A percentile compares a stretch with the other conserved stretches of the same genome.
Evolutionary conservation across 2,797 vertebrate species (phyloP).

Genomic region (Sebastes kiyomatsui): DNA sequence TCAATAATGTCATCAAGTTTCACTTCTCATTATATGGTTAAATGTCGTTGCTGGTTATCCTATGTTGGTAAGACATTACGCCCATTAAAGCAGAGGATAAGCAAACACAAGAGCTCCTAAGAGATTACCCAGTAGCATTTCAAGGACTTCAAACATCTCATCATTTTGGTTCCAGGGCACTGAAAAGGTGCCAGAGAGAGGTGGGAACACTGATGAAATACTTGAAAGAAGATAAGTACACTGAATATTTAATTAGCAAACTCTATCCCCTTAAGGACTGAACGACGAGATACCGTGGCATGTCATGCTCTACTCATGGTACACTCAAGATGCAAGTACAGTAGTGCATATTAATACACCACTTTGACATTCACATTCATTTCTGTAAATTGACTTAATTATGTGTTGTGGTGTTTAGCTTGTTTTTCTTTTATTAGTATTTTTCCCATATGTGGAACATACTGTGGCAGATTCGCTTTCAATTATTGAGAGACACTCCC

Average conservation of each 20-base stretch:
- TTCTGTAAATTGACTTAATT: neutral
- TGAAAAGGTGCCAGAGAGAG: neutral
- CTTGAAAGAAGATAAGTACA: neutral
- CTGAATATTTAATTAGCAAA: neutral
- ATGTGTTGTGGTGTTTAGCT: neutral
- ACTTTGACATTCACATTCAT: neutral
- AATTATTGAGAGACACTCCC: neutral
- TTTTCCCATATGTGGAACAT: neutral
- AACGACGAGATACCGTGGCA: neutral
- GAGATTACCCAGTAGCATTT: neutral
- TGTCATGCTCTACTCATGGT: neutral
- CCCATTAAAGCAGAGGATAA: neutral
- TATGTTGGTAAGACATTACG: neutral
- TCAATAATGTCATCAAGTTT: neutral
- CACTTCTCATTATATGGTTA: neutral
- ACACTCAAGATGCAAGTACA: neutral
- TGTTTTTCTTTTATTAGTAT: neutral
- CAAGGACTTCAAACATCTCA: neutral
- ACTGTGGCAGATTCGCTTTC: neutral
- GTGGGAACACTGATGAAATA: neutral
- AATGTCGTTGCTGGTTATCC: neutral
- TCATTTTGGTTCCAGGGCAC: neutral
- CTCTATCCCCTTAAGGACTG: neutral
- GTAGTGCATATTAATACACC: neutral
- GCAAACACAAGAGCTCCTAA: neutral